Base-by-base conservation (phyloP, 2,888 invertebrate genomes). In the Schizotus pectinicornis region DNA sequence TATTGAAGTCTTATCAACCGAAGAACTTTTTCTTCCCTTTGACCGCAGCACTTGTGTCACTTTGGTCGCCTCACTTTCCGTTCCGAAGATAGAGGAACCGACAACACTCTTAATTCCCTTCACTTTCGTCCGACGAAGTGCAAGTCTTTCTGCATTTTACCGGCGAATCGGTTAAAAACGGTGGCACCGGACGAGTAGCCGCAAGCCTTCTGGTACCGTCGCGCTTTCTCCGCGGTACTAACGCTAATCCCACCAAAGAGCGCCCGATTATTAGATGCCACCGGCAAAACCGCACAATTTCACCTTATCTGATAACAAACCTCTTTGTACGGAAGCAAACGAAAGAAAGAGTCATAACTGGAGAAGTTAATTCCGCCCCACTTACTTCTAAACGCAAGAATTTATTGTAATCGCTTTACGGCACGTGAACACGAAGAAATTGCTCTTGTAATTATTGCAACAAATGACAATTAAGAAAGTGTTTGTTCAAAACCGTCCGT, bases 131-230 rank as follows among this genome's bases (percentile, higher is more conserved):
- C 39, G 34, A 41, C 34, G 41, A 42, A 50, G 42, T 50, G 42
- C 49, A 49, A 49, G 49, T 49, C 36, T 42, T 51, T 30, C 37
- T 45, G 52, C 52, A 52, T 52, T 52, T 45, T 52, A 52, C 51
- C 51, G 51, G 39, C 38, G 22, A 33, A 41, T 38, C 42, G 22
- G 42, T 49, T 39, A 49, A 49, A 39, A 50, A 41, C 41, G 33
- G 14, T 38, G 11, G n/a, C 35, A 11, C 32, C 12, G 11, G 33
- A 14, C 47, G 36, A 48, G 38, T 34, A 35, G 50, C 41, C 35
- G 41, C 35, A 39, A 34, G 50, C 50, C 41, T 50, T 41, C 41
- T 33, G 50, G 42, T 48, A 48, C 37, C 30, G 35, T 32, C 41
- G 50, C 39, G 50, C 39, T 41, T 41, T 39, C 42, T 14, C n/a